Conservation (phyloP, 2,113 vertebrate genomes). For the Chamaea fasciata region DNA sequence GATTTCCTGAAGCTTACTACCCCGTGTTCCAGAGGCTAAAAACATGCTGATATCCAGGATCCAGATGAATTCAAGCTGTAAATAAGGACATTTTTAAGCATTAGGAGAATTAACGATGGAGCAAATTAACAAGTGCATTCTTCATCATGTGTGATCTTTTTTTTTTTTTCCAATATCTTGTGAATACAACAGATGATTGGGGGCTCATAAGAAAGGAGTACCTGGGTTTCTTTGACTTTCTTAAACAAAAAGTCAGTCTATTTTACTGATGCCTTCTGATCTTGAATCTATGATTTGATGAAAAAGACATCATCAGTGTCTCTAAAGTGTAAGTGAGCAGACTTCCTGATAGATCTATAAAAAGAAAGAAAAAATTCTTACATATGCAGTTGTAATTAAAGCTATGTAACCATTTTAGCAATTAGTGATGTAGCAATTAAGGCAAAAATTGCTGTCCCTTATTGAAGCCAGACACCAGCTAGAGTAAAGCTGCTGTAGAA, state of each 20-base stretch:
- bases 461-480: background rate
- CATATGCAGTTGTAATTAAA: background rate
- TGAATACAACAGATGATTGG: background rate
- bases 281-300: background rate
- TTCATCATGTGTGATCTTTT: background rate
- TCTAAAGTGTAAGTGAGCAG: background rate
- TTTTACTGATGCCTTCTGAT: background rate
- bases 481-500: background rate
- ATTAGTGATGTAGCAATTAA: background rate
- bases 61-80: background rate
- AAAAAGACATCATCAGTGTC: background rate
- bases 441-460: background rate
- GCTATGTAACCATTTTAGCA: background rate
- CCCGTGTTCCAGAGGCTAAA: background rate
- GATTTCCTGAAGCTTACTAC: background rate
- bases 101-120: background rate
- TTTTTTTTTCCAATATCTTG: background rate
- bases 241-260: background rate
- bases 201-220: background rate
- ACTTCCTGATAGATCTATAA: background rate
- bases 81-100: background rate
- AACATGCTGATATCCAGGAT: background rate
- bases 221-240: background rate
- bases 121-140: background rate
- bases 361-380: background rate